A percentile compares a stretch with the other conserved stretches of the same genome.
These are phyloP conservation scores for Casuarius casuarius DNA, from an alignment of 2,113 vertebrate genomes.

Conservation along the genomic window DNA sequence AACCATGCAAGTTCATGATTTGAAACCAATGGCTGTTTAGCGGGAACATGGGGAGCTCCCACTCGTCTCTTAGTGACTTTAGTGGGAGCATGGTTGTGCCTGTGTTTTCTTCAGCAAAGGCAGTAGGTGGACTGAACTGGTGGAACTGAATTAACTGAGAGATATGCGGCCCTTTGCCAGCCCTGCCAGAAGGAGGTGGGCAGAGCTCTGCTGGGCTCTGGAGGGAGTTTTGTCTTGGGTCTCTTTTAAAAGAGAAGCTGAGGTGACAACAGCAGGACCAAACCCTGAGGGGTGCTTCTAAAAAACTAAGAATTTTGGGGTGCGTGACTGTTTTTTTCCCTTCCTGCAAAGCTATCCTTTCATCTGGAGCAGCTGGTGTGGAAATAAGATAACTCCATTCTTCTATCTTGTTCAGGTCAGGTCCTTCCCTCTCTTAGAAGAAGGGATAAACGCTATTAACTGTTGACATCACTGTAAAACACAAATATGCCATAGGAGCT, in stretches of 20 bases:
- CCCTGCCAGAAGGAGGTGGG: not conserved
- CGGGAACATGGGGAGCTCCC: not conserved
- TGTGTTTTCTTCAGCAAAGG: not conserved
- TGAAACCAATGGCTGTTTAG: not conserved
- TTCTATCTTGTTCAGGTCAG: not conserved
- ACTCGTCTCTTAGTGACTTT: not conserved
- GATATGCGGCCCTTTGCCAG: not conserved
- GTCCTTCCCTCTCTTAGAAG: not conserved
- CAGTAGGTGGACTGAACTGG: not conserved
- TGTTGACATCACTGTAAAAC: conserved; percentile 4
- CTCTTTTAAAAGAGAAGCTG: not conserved
- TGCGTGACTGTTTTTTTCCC: not conserved
- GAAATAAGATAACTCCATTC: not conserved
- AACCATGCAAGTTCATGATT: accelerated
- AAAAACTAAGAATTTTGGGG: not conserved
- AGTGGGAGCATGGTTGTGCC: not conserved
- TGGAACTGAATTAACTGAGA: not conserved
- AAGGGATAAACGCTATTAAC: conserved; percentile 12
- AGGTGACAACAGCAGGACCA: not conserved
- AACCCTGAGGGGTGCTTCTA: not conserved
- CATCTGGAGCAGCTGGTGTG: not conserved
- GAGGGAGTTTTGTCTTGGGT: not conserved
- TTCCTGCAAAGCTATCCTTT: not conserved
- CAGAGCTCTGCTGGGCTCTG: not conserved
- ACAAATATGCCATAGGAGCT: not conserved